Evolutionary conservation across 2,113 vertebrate species (phyloP).

Genomic region (Poecile atricapillus): DNA sequence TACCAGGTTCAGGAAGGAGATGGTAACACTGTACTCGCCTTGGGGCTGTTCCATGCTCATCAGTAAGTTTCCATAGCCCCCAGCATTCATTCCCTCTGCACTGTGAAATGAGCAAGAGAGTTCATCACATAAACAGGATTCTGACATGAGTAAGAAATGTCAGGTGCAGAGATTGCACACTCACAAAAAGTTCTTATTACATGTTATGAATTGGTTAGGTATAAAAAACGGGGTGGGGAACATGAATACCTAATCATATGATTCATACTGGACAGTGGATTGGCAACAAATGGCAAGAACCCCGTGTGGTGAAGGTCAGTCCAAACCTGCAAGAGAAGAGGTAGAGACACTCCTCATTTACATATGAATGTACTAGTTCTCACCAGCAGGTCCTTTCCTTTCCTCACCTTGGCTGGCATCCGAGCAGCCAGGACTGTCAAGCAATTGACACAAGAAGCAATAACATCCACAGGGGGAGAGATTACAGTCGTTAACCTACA

Average conservation of each 20-base stretch:
- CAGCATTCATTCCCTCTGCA: slow-evolving; percentile 96
- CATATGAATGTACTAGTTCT: not conserved
- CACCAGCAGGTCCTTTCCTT: not conserved
- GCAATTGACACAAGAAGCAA: slow-evolving; percentile 94
- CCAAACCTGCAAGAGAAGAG: slow-evolving; percentile 84
- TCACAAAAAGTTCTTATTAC: not conserved
- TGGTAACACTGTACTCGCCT: slow-evolving; percentile 91
- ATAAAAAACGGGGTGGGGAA: not conserved
- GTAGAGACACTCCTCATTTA: not conserved
- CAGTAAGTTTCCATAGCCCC: slow-evolving; percentile 91
- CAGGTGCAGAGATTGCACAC: not conserved
- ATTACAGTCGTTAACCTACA: slow-evolving; percentile 90
- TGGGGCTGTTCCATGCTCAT: slow-evolving; percentile 93
- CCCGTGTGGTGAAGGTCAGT: slow-evolving; percentile 94
- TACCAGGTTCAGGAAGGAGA: slow-evolving; percentile 90
- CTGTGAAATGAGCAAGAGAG: slow-evolving; percentile 63
- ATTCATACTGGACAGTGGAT: slow-evolving; percentile 83
- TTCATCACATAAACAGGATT: not conserved
- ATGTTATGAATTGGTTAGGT: not conserved
- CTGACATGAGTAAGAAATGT: not conserved
- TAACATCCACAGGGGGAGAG: slow-evolving; percentile 92
- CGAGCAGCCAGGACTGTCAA: slow-evolving; percentile 89
- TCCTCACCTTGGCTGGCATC: slow-evolving; percentile 90
- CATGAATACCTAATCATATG: slow-evolving; percentile 87
- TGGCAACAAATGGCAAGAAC: slow-evolving; percentile 91